Conservation (phyloP, 2,888 invertebrate genomes). For the Conus canariensis region DNA sequence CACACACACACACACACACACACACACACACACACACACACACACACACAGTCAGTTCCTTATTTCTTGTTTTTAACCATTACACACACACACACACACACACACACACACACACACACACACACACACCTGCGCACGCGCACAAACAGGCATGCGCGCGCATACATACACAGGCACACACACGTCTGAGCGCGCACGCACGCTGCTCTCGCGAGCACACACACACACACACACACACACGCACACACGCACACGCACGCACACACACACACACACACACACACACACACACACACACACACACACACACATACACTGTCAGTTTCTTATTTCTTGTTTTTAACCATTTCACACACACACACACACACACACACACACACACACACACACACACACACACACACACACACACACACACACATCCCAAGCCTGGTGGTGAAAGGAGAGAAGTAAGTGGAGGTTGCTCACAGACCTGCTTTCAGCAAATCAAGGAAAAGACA, state of each 20-base stretch:
- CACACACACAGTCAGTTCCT: neutral
- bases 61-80: neutral
- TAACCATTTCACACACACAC: neutral
- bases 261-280: slow-evolving; percentile 8
- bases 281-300: neutral
- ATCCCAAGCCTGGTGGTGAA: no score
- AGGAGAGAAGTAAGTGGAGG: no score
- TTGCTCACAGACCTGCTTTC: no score
- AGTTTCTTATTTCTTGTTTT: no score
- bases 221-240: neutral
- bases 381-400: neutral
- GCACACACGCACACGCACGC: neutral
- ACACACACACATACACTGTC: neutral
- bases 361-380: neutral
- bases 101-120: neutral
- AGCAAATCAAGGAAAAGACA: no score
- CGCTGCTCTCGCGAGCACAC: neutral
- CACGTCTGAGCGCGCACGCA: neutral
- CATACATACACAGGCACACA: neutral
- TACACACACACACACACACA: slow-evolving; percentile 20
- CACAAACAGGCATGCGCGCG: slow-evolving; percentile 6
- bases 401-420: neutral
- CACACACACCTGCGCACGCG: neutral
- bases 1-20: slow-evolving; percentile 9
- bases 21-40: neutral